Evolutionary conservation across 2,888 invertebrate genomes (phyloP).

Genomic region (Therioaphis trifolii): DNA sequence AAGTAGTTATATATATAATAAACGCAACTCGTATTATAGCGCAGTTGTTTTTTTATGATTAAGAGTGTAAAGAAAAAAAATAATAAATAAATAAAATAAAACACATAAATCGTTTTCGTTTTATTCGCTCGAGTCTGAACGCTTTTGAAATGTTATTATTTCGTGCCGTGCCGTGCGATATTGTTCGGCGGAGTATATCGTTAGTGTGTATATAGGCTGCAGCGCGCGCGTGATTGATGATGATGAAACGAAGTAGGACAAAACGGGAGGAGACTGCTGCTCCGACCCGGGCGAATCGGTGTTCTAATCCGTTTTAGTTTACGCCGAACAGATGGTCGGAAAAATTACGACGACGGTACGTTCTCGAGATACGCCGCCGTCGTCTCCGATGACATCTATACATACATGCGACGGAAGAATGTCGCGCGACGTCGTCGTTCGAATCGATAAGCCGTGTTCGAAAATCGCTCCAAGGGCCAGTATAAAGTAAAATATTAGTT

Average conservation of each 20-base stretch:
- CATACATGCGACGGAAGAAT: background rate
- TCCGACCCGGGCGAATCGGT: background rate
- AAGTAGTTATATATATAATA: no score
- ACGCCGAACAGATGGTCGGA: slow-evolving; percentile 5
- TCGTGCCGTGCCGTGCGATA: background rate
- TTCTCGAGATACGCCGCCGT: background rate
- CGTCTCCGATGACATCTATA: background rate
- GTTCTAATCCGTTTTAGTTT: slow-evolving; percentile 32
- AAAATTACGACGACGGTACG: background rate
- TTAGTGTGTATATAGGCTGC: background rate
- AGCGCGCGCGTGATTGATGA: slow-evolving; percentile 22
- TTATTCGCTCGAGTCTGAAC: background rate
- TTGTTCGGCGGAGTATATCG: background rate
- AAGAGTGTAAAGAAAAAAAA: no score
- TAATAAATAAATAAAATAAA: no score
- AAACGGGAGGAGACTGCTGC: background rate
- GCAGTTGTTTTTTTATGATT: no score
- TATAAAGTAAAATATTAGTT: slow-evolving; percentile 5
- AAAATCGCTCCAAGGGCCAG: background rate
- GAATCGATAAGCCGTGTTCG: slow-evolving; percentile 23
- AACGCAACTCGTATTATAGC: no score
- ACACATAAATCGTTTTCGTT: no score
- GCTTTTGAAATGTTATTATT: background rate
- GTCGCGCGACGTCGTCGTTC: background rate
- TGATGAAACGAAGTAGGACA: slow-evolving; percentile 37